Evolutionary conservation across 1,140 invertebrate species (phyloP).

Genomic region (Gryllus bimaculatus): DNA sequence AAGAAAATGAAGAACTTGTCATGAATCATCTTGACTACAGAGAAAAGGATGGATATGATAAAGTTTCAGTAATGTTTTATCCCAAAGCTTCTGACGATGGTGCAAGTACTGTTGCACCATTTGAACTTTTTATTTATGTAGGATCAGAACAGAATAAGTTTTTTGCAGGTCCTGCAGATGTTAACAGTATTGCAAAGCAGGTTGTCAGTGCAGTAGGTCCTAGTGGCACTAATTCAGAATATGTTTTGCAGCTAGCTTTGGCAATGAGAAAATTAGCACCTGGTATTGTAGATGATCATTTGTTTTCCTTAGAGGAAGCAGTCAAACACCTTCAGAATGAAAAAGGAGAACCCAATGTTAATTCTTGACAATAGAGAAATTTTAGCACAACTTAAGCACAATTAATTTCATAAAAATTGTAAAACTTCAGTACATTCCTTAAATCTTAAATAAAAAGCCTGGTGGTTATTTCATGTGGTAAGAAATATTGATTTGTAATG

Average conservation of each 20-base stretch:
- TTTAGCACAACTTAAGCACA: no score
- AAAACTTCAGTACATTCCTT: no score
- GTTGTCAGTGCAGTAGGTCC: conserved; percentile 62
- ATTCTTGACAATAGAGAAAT: no score
- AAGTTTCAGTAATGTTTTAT: conserved; percentile 57
- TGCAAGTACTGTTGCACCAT: conserved; percentile 35
- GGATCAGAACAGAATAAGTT: conserved; percentile 62
- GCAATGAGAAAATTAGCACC: conserved; percentile 67
- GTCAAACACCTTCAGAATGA: conserved; percentile 31
- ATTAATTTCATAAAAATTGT: no score
- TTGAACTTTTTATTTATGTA: conserved; percentile 73
- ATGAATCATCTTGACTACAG: conserved; percentile 73
- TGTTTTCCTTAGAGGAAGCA: conserved; percentile 61
- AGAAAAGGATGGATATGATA: conserved; percentile 82
- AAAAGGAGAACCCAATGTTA: neutral
- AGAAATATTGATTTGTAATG: no score
- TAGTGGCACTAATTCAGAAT: conserved; percentile 81
- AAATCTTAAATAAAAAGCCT: no score
- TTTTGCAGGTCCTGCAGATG: conserved; percentile 63
- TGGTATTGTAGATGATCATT: conserved; percentile 57
- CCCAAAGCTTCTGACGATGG: conserved; percentile 38
- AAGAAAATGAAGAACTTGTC: conserved; percentile 57
- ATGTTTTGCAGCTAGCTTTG: conserved; percentile 73
- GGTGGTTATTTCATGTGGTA: no score
- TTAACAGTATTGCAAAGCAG: conserved; percentile 68